phyloP scores from a whole-genome alignment of 2,888 invertebrate species.

The Melinaea menophilus region DNA sequence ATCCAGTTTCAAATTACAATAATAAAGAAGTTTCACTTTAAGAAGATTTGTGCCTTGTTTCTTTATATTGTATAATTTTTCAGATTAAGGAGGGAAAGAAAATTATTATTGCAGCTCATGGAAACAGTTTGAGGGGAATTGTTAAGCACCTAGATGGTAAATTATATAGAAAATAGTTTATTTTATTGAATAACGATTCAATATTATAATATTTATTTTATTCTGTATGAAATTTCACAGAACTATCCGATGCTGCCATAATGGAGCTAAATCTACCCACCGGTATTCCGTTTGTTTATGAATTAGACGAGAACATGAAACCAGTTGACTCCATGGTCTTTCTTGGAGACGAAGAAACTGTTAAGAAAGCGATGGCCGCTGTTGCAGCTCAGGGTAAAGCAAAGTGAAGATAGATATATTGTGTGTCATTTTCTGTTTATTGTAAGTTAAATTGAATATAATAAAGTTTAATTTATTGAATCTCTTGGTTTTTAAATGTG shows the following conservation, averaged over 20 bases:
- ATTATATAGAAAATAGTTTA: constrained; percentile 36
- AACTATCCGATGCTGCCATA: constrained; percentile 83
- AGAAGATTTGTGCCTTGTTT: not conserved
- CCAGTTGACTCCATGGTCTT: constrained; percentile 85
- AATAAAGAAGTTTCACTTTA: no score
- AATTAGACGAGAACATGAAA: constrained; percentile 83
- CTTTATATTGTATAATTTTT: constrained; percentile 35
- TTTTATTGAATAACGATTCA: no score
- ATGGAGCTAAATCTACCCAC: constrained; percentile 88
- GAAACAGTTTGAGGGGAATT: constrained; percentile 90
- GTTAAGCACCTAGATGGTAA: constrained; percentile 91
- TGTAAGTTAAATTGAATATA: not conserved
- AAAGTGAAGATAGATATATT: constrained; percentile 61
- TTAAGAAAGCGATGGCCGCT: constrained; percentile 85
- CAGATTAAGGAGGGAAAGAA: constrained; percentile 88
- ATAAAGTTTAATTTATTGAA: constrained; percentile 11
- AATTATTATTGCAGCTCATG: constrained; percentile 90
- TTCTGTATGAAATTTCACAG: constrained; percentile 47
- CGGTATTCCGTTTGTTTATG: constrained; percentile 88
- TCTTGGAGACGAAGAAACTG: constrained; percentile 87
- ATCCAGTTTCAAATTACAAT: no score
- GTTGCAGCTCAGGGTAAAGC: constrained; percentile 89
- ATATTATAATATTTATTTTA: no score
- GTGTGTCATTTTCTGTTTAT: no score
- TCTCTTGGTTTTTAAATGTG: not conserved